Evolutionary conservation across 2,888 invertebrate species (phyloP).

Genomic region (Agelastica alni): DNA sequence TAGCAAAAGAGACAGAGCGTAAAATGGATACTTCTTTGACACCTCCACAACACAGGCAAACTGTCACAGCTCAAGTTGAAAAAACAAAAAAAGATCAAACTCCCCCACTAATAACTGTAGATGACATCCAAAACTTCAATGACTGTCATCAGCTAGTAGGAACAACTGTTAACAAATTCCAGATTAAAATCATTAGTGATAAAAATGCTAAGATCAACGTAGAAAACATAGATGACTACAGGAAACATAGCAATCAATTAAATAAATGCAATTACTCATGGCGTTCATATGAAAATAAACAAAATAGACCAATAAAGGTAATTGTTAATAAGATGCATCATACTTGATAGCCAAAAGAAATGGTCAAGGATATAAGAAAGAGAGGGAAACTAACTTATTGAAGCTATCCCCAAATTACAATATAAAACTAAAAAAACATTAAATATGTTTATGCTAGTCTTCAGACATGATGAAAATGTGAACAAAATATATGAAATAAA

Average conservation of each 20-base stretch:
- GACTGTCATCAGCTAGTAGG: conserved; percentile 8
- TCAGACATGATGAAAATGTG: conserved; percentile 21
- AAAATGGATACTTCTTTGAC: too few relatives aligned
- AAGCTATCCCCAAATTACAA: conserved; percentile 18
- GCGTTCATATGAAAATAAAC: background rate
- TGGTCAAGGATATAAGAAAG: background rate
- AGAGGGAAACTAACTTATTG: background rate
- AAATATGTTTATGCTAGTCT: conserved; percentile 6
- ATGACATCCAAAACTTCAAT: conserved; percentile 5
- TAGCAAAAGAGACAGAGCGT: too few relatives aligned
- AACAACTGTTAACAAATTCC: conserved; percentile 5
- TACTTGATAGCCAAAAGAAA: background rate
- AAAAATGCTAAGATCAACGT: conserved; percentile 9
- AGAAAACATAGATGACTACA: conserved; percentile 5
- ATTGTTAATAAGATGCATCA: background rate
- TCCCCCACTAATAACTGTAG: conserved; percentile 9
- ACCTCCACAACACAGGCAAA: too few relatives aligned
- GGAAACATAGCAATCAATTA: too few relatives aligned
- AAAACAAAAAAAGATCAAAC: conserved; percentile 10
- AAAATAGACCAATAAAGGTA: background rate
- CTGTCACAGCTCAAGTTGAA: too few relatives aligned
- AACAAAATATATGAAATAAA: conserved; percentile 25
- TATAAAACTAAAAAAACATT: conserved; percentile 17
- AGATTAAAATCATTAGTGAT: conserved; percentile 7
- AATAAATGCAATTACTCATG: background rate